These are phyloP conservation scores for Amblyjoppa fuscipennis DNA, from an alignment of 2,888 invertebrate genomes.

Conservation along the genomic window DNA sequence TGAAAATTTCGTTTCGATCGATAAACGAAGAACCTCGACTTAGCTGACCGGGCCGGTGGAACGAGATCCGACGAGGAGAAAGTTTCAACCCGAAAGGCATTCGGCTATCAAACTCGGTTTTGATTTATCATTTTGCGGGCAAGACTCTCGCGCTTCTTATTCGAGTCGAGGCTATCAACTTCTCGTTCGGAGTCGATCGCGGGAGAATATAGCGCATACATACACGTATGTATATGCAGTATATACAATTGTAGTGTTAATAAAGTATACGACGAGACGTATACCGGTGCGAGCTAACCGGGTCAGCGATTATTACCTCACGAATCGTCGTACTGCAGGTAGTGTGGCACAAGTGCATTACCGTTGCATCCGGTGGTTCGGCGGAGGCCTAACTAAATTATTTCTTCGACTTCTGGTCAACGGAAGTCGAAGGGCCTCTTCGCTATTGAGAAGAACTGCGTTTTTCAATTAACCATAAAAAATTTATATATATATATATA, in stretches of 20 bases:
- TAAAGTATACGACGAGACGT: slow-evolving; percentile 45
- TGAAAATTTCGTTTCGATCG: too few relatives aligned
- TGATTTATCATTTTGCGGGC: slow-evolving; percentile 60
- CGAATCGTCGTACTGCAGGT: slow-evolving; percentile 48
- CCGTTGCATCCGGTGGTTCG: slow-evolving; percentile 27
- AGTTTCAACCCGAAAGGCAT: slow-evolving; percentile 26
- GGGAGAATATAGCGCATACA: slow-evolving; percentile 4
- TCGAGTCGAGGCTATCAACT: slow-evolving; percentile 75
- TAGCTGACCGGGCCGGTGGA: neutral
- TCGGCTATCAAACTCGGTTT: slow-evolving; percentile 13
- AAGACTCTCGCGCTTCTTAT: slow-evolving; percentile 75
- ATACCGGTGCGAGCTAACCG: slow-evolving; percentile 57
- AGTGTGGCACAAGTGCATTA: slow-evolving; percentile 45
- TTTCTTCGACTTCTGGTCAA: slow-evolving; percentile 12
- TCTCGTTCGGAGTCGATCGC: slow-evolving; percentile 58
- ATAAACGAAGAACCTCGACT: neutral
- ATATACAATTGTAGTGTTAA: slow-evolving; percentile 10
- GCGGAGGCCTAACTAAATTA: neutral
- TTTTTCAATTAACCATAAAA: neutral
- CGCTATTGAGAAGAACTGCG: neutral
- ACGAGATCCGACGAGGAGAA: slow-evolving; percentile 27
- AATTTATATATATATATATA: neutral
- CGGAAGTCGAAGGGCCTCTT: neutral
- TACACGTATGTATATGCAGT: neutral
- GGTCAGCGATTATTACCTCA: slow-evolving; percentile 68